Evolutionary conservation across 1,140 invertebrate species (phyloP).

Genomic region (Meloidogyne floridensis): DNA sequence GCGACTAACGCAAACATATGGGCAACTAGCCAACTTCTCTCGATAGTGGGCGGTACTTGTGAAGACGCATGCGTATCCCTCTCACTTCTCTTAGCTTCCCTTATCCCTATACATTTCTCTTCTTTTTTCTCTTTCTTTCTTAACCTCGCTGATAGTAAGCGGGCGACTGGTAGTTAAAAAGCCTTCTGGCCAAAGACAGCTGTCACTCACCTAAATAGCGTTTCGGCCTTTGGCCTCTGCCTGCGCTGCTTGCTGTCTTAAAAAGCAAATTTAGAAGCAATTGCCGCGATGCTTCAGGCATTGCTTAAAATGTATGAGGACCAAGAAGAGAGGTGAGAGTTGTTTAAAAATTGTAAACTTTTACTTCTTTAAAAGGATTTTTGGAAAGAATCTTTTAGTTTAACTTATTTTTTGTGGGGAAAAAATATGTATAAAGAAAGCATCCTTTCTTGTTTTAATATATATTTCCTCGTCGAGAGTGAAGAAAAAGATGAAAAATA

Average conservation of each 20-base stretch:
- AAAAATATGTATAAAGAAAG: neutral
- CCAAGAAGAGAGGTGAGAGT: neutral
- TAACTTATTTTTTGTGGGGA: neutral
- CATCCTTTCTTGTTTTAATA: neutral
- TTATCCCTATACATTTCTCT: neutral
- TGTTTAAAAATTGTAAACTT: neutral
- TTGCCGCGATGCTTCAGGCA: neutral
- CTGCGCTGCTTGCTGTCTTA: neutral
- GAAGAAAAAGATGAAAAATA: neutral
- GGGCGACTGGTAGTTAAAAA: neutral
- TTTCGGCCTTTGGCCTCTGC: neutral
- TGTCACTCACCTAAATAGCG: neutral
- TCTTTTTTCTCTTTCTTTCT: neutral
- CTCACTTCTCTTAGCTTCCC: neutral
- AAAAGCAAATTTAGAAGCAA: neutral
- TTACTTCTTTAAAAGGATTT: neutral
- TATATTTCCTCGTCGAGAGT: neutral
- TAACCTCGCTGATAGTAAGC: neutral
- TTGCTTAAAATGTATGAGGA: neutral
- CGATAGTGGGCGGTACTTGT: neutral
- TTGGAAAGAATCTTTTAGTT: neutral
- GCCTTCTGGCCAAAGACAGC: neutral
- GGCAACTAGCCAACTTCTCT: neutral
- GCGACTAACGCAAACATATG: neutral
- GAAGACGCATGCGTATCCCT: neutral